Evolutionary conservation across 2,888 invertebrate species (phyloP).

Genomic region (Meiosimyza platycephala): DNA sequence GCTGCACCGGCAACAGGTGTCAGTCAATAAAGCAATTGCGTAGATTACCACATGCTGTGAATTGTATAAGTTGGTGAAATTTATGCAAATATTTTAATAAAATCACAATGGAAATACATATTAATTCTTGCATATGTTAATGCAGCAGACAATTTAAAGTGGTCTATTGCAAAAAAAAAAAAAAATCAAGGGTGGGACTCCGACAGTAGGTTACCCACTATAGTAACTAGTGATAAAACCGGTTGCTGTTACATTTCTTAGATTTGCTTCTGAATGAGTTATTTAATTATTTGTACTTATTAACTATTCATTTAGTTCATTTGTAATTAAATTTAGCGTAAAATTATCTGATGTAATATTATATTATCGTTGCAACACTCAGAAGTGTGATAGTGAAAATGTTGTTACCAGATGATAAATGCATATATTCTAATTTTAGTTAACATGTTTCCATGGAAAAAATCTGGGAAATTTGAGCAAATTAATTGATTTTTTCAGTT

Average conservation of each 20-base stretch:
- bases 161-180: too few species aligned
- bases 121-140: too few species aligned
- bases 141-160: too few species aligned
- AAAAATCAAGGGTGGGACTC: too few species aligned
- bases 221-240: too few species aligned
- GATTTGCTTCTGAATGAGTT: not conserved
- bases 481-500: too few species aligned
- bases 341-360: slow-evolving; percentile 12
- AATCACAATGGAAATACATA: not conserved
- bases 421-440: not conserved
- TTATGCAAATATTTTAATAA: not conserved
- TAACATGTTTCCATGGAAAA: not conserved
- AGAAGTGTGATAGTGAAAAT: too few species aligned
- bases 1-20: too few species aligned
- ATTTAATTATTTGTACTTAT: not conserved
- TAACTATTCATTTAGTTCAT: not conserved
- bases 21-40: too few species aligned
- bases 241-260: not conserved
- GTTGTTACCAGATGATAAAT: too few species aligned
- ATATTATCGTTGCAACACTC: not conserved
- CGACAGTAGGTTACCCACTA: too few species aligned
- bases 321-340: slow-evolving; percentile 13
- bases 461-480: too few species aligned
- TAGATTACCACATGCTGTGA: not conserved
- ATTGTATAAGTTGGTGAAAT: not conserved